Evolutionary conservation across 2,797 vertebrate species (phyloP).

Genomic region (Salarias fasciatus): DNA sequence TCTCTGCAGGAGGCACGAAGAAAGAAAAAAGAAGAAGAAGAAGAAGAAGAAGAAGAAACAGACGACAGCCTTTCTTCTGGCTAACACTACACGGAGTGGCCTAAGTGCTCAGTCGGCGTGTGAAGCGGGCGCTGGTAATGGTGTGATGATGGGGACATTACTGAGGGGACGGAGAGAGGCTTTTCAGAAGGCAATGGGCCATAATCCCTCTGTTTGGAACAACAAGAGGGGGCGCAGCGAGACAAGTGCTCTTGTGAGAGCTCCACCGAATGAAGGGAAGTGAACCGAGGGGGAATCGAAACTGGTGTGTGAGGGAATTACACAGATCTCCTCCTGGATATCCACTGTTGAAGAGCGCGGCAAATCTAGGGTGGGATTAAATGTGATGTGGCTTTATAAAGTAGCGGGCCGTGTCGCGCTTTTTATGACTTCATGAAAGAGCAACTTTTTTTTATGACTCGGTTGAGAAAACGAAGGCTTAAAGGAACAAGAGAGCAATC

Average conservation of each 20-base stretch:
- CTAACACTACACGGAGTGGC: conserved; percentile 1
- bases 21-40: no score
- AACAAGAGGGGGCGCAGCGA: conserved; percentile 47
- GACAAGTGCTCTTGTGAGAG: conserved; percentile 43
- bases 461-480: no score
- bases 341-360: conserved; percentile 45
- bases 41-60: no score
- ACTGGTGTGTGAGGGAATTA: no score
- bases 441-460: no score
- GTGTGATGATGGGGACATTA: conserved; percentile 56
- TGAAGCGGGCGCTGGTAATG: conserved; percentile 30
- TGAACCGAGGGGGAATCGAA: conserved; percentile 40
- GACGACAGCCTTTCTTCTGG: conserved; percentile 10
- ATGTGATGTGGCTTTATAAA: conserved; percentile 55
- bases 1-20: conserved; percentile 29
- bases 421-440: no score
- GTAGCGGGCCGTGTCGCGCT: no score
- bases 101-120: conserved; percentile 39
- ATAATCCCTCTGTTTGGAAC: conserved; percentile 64
- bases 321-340: conserved; percentile 47
- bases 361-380: conserved; percentile 59
- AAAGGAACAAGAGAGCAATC: conserved; percentile 36
- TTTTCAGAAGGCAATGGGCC: conserved; percentile 45
- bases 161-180: conserved; percentile 35
- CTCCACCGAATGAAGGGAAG: conserved; percentile 30